Base-by-base conservation (phyloP, 2,888 invertebrate species). In the Nephrotoma guestfalica region DNA sequence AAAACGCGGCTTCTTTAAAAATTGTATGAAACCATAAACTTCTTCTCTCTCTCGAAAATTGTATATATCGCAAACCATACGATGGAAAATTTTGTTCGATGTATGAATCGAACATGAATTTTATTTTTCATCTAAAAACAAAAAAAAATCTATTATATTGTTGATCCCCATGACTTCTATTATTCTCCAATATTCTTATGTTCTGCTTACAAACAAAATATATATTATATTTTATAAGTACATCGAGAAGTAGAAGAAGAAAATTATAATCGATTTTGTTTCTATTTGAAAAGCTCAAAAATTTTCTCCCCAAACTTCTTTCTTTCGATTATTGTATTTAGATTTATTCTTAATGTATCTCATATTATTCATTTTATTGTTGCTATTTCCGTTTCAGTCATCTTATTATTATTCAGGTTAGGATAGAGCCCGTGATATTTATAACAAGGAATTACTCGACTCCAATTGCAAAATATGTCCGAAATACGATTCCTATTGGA, bases 131-230 rank as follows among this genome's bases (percentile, higher is more conserved):
- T 71, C 71, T 71, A 57, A 15, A 57, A 71, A 71, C 71, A 71
- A 71, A 71, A 43, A 71, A 71, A 71, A 71, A 71, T 71, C 71
- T 71, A 71, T 71, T 71, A 71, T 71, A 71, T 71, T 84, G 84
- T 41, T 84, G 84, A 84, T 84, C 84, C 84, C 84, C 84, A 84
- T 84, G 84, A 84, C 84, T 84, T 84, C 84, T 84, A 84, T 84
- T 84, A 84, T 84, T 84, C 84, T 84, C 84, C 84, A 71, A 71
- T 71, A 71, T 71, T 71, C 71, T 71, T 71, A 71, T 18, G 30
- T 18, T 71, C 30, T 9, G 18, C 71, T 30, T 71, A 71, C 30
- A 71, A 57, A 57, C 51, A 57, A 57, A 57, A 15, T 71, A 71
- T 71, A 51, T 51, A 51, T 51, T 30, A 71, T 71, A 51, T 57